These are phyloP conservation scores for Leptinotarsa lineolata DNA, from an alignment of 1,140 invertebrate genomes.

Conservation along the genomic window DNA sequence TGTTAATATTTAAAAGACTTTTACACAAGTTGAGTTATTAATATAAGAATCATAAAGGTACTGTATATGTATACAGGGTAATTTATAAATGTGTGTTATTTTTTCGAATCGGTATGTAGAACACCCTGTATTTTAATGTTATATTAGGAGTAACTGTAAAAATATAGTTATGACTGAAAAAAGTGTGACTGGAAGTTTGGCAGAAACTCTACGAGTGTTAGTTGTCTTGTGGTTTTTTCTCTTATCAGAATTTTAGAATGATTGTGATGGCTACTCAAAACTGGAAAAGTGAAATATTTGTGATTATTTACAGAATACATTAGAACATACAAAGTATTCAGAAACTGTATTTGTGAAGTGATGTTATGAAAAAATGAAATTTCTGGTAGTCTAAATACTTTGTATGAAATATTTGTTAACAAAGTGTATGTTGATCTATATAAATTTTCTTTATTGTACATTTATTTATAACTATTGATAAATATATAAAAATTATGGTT, in stretches of 20 bases:
- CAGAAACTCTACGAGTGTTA: slow-evolving; percentile 24
- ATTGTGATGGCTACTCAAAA: slow-evolving; percentile 29
- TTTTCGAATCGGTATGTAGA: slow-evolving; percentile 2
- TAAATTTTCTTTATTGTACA: not conserved
- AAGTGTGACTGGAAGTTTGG: slow-evolving; percentile 25
- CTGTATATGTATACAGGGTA: slow-evolving; percentile 24
- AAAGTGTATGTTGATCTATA: slow-evolving; percentile 6
- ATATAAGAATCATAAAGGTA: slow-evolving; percentile 15
- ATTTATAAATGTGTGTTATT: slow-evolving; percentile 1
- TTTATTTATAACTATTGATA: not conserved
- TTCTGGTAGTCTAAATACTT: not conserved
- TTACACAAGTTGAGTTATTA: not conserved
- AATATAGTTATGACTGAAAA: slow-evolving; percentile 31
- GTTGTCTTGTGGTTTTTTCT: slow-evolving; percentile 27
- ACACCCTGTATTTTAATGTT: slow-evolving; percentile 34
- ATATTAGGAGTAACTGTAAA: slow-evolving; percentile 24
- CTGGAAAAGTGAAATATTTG: not conserved
- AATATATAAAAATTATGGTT: slow-evolving; percentile 29
- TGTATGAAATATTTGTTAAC: not conserved
- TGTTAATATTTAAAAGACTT: not conserved
- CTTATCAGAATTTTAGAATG: slow-evolving; percentile 30
- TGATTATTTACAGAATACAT: not conserved
- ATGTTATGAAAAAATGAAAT: too few species aligned
- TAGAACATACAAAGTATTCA: not conserved
- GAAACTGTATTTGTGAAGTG: not conserved